These are phyloP conservation scores for Orussus abietinus DNA, from an alignment of 1,140 invertebrate species.

Conservation along the genomic window DNA sequence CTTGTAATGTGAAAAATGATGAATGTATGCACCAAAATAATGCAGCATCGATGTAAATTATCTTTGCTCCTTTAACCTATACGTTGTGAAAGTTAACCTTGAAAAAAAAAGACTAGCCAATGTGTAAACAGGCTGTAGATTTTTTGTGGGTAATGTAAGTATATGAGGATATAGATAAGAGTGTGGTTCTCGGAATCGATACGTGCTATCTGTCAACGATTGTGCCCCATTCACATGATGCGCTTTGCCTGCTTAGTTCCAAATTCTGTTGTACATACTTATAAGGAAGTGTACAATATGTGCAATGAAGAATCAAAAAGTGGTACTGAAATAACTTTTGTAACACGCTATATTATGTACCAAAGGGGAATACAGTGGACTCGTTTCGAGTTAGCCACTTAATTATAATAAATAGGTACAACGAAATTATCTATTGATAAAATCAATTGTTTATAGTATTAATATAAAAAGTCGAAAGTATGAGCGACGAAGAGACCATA, in stretches of 20 bases:
- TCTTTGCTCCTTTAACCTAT: conserved; percentile 16
- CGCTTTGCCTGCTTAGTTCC: too few relatives aligned
- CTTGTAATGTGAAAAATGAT: background rate
- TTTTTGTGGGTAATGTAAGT: background rate
- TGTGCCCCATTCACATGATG: background rate
- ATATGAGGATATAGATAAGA: background rate
- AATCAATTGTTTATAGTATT: background rate
- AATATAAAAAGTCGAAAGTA: conserved; percentile 7
- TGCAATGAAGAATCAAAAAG: conserved; percentile 16
- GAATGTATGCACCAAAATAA: background rate
- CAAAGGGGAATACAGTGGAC: too few relatives aligned
- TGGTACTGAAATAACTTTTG: background rate
- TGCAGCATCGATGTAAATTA: too few relatives aligned
- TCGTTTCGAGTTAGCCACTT: background rate
- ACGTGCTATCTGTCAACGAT: background rate
- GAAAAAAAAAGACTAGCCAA: conserved; percentile 12
- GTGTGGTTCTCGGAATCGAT: background rate
- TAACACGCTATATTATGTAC: background rate
- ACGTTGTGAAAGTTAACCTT: conserved; percentile 25
- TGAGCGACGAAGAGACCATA: conserved; percentile 43
- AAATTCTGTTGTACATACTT: too few relatives aligned
- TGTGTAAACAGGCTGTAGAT: conserved; percentile 7
- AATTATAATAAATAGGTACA: too few relatives aligned
- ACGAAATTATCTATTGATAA: background rate
- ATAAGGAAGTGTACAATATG: too few relatives aligned